Evolutionary conservation across 2,113 vertebrate species (phyloP).

Genomic region (Lagopus muta): DNA sequence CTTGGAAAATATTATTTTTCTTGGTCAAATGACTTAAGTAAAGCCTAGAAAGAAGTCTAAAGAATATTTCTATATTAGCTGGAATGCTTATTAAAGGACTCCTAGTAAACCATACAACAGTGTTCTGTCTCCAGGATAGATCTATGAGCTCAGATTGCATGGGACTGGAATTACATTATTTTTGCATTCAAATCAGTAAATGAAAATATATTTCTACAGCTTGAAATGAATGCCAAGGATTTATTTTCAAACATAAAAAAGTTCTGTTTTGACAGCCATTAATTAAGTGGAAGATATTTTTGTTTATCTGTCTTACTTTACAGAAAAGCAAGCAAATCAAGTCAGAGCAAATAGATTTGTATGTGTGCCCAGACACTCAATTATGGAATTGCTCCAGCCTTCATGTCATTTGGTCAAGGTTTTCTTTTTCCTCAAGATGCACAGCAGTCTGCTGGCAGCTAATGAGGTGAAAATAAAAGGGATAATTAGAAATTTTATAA

Average conservation of each 20-base stretch:
- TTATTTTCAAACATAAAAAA: conserved; percentile 26
- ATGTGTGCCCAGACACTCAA: neutral
- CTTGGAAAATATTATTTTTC: neutral
- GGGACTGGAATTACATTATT: neutral
- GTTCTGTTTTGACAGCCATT: neutral
- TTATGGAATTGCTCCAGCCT: conserved; percentile 29
- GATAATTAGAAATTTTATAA: conserved; percentile 5
- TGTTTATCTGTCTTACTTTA: neutral
- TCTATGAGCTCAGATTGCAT: neutral
- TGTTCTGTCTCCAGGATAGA: neutral
- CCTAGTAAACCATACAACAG: neutral
- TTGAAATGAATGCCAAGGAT: neutral
- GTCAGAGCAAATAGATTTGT: conserved; percentile 30
- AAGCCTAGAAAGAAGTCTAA: neutral
- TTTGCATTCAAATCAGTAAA: neutral
- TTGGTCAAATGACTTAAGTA: neutral
- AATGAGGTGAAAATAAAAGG: conserved; percentile 56
- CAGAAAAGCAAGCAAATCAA: conserved; percentile 23
- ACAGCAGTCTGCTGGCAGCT: conserved; percentile 7
- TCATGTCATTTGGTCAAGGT: conserved; percentile 45
- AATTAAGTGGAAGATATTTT: conserved; percentile 22
- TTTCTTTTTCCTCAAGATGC: neutral
- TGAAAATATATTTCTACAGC: neutral
- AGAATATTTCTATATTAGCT: neutral
- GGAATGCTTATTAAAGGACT: neutral